These are phyloP conservation scores for Prietella phreatophila DNA, from an alignment of 2,113 vertebrate genomes.

Conservation along the genomic window DNA sequence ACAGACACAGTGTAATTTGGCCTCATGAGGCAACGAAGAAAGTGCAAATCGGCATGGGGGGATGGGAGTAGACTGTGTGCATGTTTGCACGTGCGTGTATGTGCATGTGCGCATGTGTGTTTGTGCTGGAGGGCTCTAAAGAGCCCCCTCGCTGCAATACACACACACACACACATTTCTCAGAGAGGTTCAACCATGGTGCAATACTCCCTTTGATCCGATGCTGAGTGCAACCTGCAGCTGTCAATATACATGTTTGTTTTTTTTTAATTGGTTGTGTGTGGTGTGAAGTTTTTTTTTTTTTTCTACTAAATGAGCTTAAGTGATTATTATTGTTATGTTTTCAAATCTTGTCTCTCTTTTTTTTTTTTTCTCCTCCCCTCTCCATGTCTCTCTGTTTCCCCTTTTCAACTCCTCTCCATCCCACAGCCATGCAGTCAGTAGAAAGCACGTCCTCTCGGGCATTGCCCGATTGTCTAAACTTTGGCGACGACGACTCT, in stretches of 20 bases:
- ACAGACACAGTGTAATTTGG: slow-evolving; percentile 2
- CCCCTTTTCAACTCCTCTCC: slow-evolving; percentile 9
- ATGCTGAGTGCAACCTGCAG: neutral
- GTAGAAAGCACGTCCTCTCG: slow-evolving; percentile 73
- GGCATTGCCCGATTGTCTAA: slow-evolving; percentile 72
- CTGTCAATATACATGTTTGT: neutral
- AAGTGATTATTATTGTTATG: neutral
- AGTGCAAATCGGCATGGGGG: slow-evolving; percentile 11
- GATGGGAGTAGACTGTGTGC: slow-evolving; percentile 14
- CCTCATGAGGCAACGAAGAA: neutral
- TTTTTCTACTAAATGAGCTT: neutral
- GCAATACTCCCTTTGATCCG: slow-evolving; percentile 61
- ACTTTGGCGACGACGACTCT: slow-evolving; percentile 71
- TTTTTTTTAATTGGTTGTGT: neutral
- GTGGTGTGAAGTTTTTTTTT: neutral
- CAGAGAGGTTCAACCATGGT: slow-evolving; percentile 65
- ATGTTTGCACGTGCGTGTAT: neutral
- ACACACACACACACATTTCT: slow-evolving; percentile 41
- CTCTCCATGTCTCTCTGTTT: neutral
- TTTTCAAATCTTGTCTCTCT: neutral
- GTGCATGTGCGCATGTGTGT: neutral
- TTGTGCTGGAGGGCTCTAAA: neutral
- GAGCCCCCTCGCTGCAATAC: neutral
- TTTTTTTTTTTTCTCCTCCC: too few species aligned
- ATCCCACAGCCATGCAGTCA: slow-evolving; percentile 71